These are phyloP conservation scores for Tachystola acroxantha DNA, from an alignment of 2,888 invertebrate genomes.

Conservation along the genomic window DNA sequence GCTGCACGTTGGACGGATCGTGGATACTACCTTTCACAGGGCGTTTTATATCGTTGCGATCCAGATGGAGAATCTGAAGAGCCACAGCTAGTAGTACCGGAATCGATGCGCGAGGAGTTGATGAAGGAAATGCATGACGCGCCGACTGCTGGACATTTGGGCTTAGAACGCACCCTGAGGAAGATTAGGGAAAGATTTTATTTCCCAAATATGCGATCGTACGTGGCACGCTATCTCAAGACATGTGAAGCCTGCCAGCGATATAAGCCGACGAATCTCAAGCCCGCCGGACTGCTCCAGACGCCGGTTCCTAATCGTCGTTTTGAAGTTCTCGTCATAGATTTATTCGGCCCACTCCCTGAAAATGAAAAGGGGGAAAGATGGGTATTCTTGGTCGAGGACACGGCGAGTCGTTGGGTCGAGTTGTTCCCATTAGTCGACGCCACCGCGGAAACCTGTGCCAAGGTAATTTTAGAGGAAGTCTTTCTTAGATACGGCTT, in stretches of 20 bases:
- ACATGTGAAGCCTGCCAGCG: slow-evolving; percentile 7
- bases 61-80: slow-evolving; percentile 12
- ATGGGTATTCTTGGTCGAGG: slow-evolving; percentile 18
- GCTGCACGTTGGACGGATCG: slow-evolving; percentile 13
- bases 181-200: slow-evolving; percentile 10
- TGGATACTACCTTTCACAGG: slow-evolving; percentile 16
- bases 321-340: slow-evolving; percentile 18
- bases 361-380: slow-evolving; percentile 12
- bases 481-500: slow-evolving; percentile 21
- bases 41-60: slow-evolving; percentile 15
- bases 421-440: slow-evolving; percentile 17
- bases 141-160: slow-evolving; percentile 16
- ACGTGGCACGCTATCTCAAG: slow-evolving; percentile 9
- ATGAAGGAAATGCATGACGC: slow-evolving; percentile 16
- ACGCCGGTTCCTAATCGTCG: slow-evolving; percentile 8
- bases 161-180: slow-evolving; percentile 15
- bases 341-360: slow-evolving; percentile 21
- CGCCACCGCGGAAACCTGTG: slow-evolving; percentile 16
- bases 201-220: slow-evolving; percentile 7
- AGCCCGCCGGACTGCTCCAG: slow-evolving; percentile 7
- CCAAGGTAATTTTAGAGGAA: slow-evolving; percentile 15
- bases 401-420: slow-evolving; percentile 19
- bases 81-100: slow-evolving; percentile 14
- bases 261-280: slow-evolving; percentile 3
- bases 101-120: slow-evolving; percentile 1